A percentile compares a stretch with the other conserved stretches of the same genome.
Evolutionary conservation across 2,797 vertebrate genomes (phyloP).

Genomic region (Lepilemur septentrionalis): DNA sequence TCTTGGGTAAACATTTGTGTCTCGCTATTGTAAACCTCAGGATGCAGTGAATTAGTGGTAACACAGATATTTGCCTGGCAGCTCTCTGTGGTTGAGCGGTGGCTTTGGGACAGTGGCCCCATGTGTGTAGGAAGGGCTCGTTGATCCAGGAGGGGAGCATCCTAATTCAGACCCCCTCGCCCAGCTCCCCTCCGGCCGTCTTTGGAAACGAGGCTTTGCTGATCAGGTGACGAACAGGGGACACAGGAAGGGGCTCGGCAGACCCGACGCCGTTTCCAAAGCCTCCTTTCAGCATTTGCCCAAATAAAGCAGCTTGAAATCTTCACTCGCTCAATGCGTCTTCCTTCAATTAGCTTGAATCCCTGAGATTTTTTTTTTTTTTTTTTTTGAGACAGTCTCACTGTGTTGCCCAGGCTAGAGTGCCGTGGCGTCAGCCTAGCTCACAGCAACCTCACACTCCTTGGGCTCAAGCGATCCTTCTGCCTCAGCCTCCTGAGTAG

Average conservation of each 20-base stretch:
- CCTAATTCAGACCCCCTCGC: neutral
- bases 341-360: rapidly evolving
- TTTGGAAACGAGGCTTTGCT: neutral
- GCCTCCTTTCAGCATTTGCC: neutral
- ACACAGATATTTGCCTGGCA: neutral
- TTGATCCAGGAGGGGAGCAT: rapidly evolving
- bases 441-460: too few species aligned
- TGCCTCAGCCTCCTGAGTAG: too few species aligned
- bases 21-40: neutral
- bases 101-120: neutral
- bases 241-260: too few species aligned
- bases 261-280: neutral
- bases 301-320: neutral
- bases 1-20: neutral
- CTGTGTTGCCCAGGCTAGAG: too few species aligned
- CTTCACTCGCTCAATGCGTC: neutral
- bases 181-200: neutral
- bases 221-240: neutral
- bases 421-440: too few species aligned
- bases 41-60: neutral
- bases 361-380: neutral
- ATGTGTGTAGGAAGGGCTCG: neutral
- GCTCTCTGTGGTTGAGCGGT: neutral
- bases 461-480: too few species aligned
- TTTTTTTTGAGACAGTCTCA: neutral